Evolutionary conservation across 1,140 invertebrate genomes (phyloP), one percentile per base, ranked within the genome.

Genomic region (Heliconius hermathena): DNA sequence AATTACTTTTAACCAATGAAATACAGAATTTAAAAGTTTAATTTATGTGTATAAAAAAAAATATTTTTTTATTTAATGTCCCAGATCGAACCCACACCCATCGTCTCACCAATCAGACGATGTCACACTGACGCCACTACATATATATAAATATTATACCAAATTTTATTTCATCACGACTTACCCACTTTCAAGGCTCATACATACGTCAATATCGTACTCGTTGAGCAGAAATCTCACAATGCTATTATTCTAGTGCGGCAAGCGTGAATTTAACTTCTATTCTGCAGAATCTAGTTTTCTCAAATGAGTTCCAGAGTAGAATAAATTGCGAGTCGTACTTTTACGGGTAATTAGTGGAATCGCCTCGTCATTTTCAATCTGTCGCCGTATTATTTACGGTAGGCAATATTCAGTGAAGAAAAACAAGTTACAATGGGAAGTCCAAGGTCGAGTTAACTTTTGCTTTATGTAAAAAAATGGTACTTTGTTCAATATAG

Each of bases 191-290:
- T 29, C 60, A 66, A 66, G 60, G 60, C 13, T 66, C 60, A 66
- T 66, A 29, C 13, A 66, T 72, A 72, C 71, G 71, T 72, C 29
- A 71, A 36, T 77, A 77, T 29, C 33, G 46, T 41, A 41, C n/a
- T 77, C 76, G 76, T 41, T 72, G 66, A 52, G 26, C 76, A 26
- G 29, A 77, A 72, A 66, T 49, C 70, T 49, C 38, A 76, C 33
- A 54, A 46, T 22, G n/a, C 78, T 26, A 80, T 80, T 80, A 80
- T 80, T 80, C 74, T 72, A 76, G 52, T 72, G 66, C 78, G 36
- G 18, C n/a, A 73, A 80, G 78, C 78, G 78, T 80, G 73, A 74
- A 79, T 52, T 22, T 73, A 54, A 80, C 66, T 60, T 60, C 73
- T 46, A 71, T 49, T 80, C 70, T 72, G 38, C 70, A 72, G 46